Conservation (phyloP, 2,888 invertebrate species). For the Drosophila nr. perissopoda region DNA sequence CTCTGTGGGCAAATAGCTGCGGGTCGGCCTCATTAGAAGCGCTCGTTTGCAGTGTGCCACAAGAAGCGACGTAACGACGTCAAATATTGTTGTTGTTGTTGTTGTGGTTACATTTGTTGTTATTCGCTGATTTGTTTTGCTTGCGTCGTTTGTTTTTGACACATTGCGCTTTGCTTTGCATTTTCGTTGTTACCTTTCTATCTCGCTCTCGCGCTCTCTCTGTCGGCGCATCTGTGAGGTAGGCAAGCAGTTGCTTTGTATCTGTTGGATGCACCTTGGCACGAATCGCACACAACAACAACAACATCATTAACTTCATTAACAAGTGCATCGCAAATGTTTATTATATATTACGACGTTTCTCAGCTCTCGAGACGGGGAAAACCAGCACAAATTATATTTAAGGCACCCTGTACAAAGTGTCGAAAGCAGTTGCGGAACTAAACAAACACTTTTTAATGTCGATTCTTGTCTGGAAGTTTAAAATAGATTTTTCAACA, state of each 20-base stretch:
- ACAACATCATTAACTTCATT: conserved; percentile 72
- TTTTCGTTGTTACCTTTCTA: conserved; percentile 41
- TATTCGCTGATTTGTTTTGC: conserved; percentile 69
- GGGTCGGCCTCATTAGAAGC: conserved; percentile 70
- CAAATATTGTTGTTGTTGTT: conserved; percentile 28
- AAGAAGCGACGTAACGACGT: conserved; percentile 44
- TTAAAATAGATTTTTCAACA: background rate
- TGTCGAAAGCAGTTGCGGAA: background rate
- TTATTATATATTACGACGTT: conserved; percentile 57
- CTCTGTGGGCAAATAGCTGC: conserved; percentile 40
- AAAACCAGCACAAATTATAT: conserved; percentile 8
- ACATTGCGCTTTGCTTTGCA: conserved; percentile 56
- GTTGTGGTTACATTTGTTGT: conserved; percentile 38
- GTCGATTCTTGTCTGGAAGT: background rate
- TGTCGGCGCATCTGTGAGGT: conserved; percentile 22
- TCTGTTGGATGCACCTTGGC: conserved; percentile 72
- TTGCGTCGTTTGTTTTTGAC: conserved; percentile 65
- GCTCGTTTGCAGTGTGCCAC: conserved; percentile 64
- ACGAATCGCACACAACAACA: conserved; percentile 51
- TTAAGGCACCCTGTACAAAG: background rate
- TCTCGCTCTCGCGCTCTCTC: background rate
- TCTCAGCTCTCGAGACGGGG: conserved; percentile 21
- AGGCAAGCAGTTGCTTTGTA: conserved; percentile 36
- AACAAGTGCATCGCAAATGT: conserved; percentile 66
- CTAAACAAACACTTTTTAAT: background rate